Evolutionary conservation across 2,113 vertebrate genomes (phyloP).

Genomic region (Alethe castanea): DNA sequence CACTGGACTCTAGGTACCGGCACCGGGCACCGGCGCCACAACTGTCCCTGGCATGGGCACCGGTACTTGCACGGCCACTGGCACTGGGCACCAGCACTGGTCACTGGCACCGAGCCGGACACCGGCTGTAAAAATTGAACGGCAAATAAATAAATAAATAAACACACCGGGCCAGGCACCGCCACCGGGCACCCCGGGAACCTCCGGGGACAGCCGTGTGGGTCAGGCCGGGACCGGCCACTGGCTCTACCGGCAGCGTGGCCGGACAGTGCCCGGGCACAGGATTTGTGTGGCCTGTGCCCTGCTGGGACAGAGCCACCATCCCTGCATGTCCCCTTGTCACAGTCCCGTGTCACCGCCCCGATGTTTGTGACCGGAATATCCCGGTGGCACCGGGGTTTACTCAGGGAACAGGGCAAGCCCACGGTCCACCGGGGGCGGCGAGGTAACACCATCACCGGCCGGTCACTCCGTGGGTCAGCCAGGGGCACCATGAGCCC

Average conservation of each 20-base stretch:
- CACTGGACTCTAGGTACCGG: neutral
- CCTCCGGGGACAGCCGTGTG: neutral
- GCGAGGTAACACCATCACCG: rapidly evolving
- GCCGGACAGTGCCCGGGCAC: neutral
- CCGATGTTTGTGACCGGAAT: rapidly evolving
- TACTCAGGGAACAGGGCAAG: neutral
- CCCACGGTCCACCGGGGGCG: rapidly evolving
- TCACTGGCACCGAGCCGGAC: neutral
- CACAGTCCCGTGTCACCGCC: neutral
- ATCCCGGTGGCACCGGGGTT: neutral
- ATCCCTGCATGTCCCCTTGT: rapidly evolving
- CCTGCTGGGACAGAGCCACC: too few species aligned
- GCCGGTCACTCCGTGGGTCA: neutral
- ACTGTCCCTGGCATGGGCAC: neutral
- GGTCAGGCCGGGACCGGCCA: neutral
- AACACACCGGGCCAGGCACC: neutral
- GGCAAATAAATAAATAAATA: neutral
- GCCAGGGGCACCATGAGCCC: rapidly evolving
- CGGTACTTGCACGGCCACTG: neutral
- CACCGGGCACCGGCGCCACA: neutral
- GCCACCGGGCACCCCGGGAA: neutral
- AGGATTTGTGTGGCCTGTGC: rapidly evolving
- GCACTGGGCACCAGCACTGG: neutral
- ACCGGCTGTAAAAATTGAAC: neutral
- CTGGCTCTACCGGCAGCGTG: neutral